Conservation (phyloP, 2,113 vertebrate species). For the Eudyptes chrysolophus region DNA sequence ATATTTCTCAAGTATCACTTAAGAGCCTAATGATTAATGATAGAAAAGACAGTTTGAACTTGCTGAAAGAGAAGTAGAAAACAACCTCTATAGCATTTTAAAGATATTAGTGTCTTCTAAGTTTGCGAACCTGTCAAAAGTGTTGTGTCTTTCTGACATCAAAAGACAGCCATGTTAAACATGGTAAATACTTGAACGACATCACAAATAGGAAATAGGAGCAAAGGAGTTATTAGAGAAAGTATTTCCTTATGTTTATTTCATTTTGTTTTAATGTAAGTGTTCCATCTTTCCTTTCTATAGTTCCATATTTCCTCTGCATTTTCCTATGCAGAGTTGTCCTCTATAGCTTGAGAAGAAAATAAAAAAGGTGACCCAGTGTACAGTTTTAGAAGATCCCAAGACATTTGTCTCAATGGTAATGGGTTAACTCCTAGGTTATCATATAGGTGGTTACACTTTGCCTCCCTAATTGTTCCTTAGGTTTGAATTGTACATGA, state of each 20-base stretch:
- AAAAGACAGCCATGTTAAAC: background rate
- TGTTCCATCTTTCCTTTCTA: background rate
- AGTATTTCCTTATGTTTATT: background rate
- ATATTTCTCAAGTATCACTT: background rate
- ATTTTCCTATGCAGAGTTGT: background rate
- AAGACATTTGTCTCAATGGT: background rate
- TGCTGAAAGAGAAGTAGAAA: background rate
- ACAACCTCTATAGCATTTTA: background rate
- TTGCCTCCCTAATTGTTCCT: background rate
- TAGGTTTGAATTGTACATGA: background rate
- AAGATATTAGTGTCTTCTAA: background rate
- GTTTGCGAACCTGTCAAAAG: background rate
- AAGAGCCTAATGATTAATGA: background rate
- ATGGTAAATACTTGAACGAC: background rate
- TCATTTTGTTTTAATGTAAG: background rate
- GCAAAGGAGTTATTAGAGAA: background rate
- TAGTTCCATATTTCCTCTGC: background rate
- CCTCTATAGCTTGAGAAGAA: background rate
- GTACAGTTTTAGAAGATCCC: background rate
- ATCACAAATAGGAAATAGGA: background rate
- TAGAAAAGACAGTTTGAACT: background rate
- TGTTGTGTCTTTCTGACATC: background rate
- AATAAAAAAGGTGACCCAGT: background rate
- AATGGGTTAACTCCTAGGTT: background rate
- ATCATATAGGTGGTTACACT: background rate